Evolutionary conservation across 2,888 invertebrate species (phyloP).

Genomic region (Monopis laevigella): DNA sequence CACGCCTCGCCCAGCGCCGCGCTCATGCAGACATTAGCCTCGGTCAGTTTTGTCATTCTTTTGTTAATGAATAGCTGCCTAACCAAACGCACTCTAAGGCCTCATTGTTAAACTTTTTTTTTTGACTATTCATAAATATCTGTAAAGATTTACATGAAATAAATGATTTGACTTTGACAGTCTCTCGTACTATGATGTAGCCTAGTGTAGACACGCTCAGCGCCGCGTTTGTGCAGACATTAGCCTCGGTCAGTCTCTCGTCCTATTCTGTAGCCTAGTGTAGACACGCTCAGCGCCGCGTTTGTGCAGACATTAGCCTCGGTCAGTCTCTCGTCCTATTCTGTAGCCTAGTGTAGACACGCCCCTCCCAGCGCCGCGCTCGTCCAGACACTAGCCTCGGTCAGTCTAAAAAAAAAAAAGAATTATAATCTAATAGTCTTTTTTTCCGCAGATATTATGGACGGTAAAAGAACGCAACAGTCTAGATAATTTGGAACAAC

Average conservation of each 20-base stretch:
- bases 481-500: conserved; percentile 70
- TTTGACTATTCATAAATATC: no score
- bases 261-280: no score
- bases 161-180: no score
- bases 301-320: conserved; percentile 82
- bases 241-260: conserved; percentile 79
- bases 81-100: no score
- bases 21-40: conserved; percentile 80
- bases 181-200: no score
- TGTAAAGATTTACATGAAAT: no score
- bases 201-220: conserved; percentile 42
- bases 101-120: no score
- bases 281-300: conserved; percentile 42
- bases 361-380: conserved; percentile 49
- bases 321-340: no score
- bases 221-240: conserved; percentile 73
- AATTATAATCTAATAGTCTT: no score
- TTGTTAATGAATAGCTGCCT: no score
- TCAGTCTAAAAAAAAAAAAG: no score
- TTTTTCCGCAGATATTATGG: conserved; percentile 55
- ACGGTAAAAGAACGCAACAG: conserved; percentile 69
- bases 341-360: conserved; percentile 44
- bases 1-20: conserved; percentile 46
- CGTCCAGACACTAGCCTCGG: conserved; percentile 82
- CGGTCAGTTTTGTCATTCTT: no score